Evolutionary conservation across 2,797 vertebrate genomes (phyloP), one percentile per base, ranked within the genome.

Genomic region (Spatula clypeata): DNA sequence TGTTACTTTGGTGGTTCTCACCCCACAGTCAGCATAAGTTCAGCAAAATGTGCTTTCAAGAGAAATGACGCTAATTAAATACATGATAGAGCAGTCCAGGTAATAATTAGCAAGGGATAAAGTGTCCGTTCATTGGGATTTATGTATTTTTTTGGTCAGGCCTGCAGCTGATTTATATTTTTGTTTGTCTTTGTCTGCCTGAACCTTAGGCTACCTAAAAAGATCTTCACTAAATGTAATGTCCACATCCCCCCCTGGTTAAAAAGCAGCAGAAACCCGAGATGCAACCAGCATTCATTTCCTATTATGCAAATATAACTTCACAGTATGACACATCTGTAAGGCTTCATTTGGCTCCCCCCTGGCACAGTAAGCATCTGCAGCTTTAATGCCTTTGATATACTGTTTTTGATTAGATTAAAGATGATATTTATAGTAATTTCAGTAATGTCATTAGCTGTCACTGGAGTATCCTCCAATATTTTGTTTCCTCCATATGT

Each of bases 251-350:
- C 64, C 27, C 44, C 44, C 0, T 1, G 64, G 79, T 91, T 92
- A 80, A 92, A 96, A 95, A 83, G 49, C 88, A 75, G 82, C 62
- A 84, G 95, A 95, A 97, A 98, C 89, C 86, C 7, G 54, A 97
- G 95, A 95, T 95, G 95, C 81, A 97, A 88, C 92, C 85, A 96
- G 96, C 90, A 96, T 96, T 97, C 96, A 81, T 95, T 97, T 98
- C 96, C 89, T 90, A 97, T 96, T 96, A 96, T 97, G 97, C 97
- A 98, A 98, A 97, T 97, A 84, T 64, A 96, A 86, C 97, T 97
- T 97, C 95, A 97, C 90, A 91, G 95, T 95, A 94, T 95, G 92
- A 97, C 93, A 94, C 93, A 95, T 96, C 86, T 96, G 96, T 96
- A 97, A 97, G 84, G 97, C 94, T 96, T 90, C 96, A 95, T 95